Percentiles rank a stretch among this genome's conserved stretches.
Conservation (phyloP, 2,888 invertebrate genomes). For the Mimumesa dahlbomi region DNA sequence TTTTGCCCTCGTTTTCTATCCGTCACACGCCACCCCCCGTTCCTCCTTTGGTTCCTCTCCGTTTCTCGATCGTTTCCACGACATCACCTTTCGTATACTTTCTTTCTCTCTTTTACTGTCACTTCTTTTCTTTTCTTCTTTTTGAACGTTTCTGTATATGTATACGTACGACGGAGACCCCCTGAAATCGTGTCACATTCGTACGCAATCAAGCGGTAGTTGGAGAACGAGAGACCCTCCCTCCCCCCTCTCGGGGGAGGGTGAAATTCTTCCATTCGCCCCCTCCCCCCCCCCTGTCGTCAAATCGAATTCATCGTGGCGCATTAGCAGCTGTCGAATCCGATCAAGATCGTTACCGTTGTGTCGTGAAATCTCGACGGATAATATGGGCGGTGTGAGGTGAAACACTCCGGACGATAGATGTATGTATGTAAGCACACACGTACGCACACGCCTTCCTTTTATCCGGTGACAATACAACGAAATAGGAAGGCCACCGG, state of each 20-base stretch:
- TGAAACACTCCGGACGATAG: constrained; percentile 6
- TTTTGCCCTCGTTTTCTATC: constrained; percentile 4
- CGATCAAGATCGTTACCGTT: constrained; percentile 65
- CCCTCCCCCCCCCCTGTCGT: constrained; percentile 35
- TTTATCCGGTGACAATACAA: constrained; percentile 56
- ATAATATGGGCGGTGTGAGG: constrained; percentile 24
- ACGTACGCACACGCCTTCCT: constrained; percentile 7
- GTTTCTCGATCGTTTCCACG: constrained; percentile 12
- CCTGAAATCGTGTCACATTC: constrained; percentile 69
- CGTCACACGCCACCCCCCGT: constrained; percentile 23
- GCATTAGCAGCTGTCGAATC: constrained; percentile 74
- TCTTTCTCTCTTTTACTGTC: constrained; percentile 3
- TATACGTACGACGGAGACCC: too few species aligned
- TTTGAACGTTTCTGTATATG: too few species aligned
- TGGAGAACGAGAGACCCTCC: constrained; percentile 44
- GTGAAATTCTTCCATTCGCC: too few species aligned
- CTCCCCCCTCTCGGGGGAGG: too few species aligned
- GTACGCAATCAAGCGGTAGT: constrained; percentile 69
- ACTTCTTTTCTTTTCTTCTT: constrained; percentile 16
- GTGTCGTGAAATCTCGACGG: constrained; percentile 36
- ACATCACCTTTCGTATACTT: not conserved
- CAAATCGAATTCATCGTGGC: constrained; percentile 70
- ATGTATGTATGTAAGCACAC: not conserved
- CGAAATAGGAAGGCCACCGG: constrained; percentile 26
- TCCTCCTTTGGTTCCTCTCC: too few species aligned